Evolutionary conservation across 2,888 invertebrate genomes (phyloP).

Genomic region (Pandemis heparana): DNA sequence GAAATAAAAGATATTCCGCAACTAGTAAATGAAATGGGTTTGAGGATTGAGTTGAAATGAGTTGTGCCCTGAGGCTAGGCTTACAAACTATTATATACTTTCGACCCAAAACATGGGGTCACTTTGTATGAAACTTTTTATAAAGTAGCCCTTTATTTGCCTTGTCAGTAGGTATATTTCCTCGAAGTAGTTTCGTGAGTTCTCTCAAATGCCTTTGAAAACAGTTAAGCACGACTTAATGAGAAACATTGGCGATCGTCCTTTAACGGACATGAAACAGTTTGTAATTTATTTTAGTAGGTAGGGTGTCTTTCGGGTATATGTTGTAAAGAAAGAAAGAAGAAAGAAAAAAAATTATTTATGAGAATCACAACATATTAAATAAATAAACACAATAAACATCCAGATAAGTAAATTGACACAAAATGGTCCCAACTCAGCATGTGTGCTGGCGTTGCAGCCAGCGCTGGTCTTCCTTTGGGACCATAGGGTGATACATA

Average conservation of each 20-base stretch:
- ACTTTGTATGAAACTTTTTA: too few species aligned
- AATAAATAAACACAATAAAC: too few species aligned
- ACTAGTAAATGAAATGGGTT: neutral
- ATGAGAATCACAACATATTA: too few species aligned
- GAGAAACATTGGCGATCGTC: neutral
- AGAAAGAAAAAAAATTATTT: too few species aligned
- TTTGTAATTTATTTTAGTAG: neutral
- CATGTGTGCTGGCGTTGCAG: too few species aligned
- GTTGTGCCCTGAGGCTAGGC: neutral
- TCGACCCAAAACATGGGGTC: too few species aligned
- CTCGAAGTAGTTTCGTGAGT: constrained; percentile 1
- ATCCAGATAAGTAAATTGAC: too few species aligned
- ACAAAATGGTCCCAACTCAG: too few species aligned
- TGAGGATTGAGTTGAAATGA: neutral
- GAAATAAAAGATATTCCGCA: neutral
- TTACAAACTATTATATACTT: neutral
- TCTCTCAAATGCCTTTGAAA: constrained; percentile 7
- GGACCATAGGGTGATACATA: too few species aligned
- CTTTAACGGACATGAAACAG: neutral
- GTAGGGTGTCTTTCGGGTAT: neutral
- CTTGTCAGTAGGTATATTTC: neutral
- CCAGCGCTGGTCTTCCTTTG: too few species aligned
- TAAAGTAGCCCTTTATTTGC: too few species aligned
- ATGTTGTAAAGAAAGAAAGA: too few species aligned
- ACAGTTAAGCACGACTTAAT: neutral